phyloP scores from a whole-genome alignment of 2,113 vertebrate species.

The Archilochus colubris region DNA sequence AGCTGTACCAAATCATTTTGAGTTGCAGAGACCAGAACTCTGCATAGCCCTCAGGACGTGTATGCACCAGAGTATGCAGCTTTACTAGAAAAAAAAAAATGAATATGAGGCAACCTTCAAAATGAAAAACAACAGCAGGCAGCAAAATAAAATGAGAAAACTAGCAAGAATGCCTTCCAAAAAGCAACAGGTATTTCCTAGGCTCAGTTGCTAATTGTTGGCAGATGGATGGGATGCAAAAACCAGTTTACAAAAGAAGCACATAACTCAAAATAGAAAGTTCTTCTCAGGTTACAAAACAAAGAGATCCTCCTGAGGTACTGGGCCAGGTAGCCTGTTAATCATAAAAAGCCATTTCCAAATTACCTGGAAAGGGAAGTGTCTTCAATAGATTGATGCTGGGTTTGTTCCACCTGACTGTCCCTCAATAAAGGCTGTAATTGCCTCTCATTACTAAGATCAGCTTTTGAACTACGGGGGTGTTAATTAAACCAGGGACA shows the following conservation, averaged over 20 bases:
- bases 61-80: neutral
- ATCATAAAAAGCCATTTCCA: conserved; percentile 27
- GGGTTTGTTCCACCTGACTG: conserved; percentile 61
- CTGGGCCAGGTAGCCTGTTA: neutral
- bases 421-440: conserved; percentile 54
- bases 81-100: neutral
- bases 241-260: neutral
- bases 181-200: neutral
- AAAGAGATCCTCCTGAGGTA: neutral
- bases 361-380: conserved; percentile 27
- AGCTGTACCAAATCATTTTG: neutral
- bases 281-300: neutral
- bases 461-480: conserved; percentile 60
- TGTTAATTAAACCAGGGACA: conserved; percentile 60
- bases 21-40: neutral
- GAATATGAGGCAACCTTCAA: neutral
- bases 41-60: neutral
- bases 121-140: neutral
- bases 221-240: neutral
- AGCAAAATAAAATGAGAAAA: neutral
- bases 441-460: conserved; percentile 65
- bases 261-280: neutral
- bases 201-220: neutral
- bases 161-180: neutral
- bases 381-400: conserved; percentile 17